phyloP scores from a whole-genome alignment of 92 coral and sea anemone species.

The Umimayanthus chanpuru region DNA sequence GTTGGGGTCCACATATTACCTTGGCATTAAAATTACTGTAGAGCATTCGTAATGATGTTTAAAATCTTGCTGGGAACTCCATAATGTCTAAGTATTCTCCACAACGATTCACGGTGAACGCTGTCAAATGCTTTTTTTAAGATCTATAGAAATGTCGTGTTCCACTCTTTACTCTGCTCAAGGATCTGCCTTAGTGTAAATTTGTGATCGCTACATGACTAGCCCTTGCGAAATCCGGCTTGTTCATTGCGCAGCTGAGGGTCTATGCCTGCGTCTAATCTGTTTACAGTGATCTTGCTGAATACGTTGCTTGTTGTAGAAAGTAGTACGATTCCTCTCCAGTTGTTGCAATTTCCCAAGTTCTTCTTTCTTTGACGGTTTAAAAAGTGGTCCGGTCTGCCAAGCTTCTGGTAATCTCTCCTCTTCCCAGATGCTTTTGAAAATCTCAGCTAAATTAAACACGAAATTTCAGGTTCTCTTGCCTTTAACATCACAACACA shows the following conservation, averaged over 20 bases:
- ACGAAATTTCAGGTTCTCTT: too few relatives aligned
- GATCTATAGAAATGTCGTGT: neutral
- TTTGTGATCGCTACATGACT: constrained; percentile 13
- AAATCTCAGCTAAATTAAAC: too few relatives aligned
- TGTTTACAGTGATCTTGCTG: constrained; percentile 11
- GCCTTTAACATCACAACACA: too few relatives aligned
- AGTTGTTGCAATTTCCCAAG: neutral
- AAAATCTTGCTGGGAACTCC: constrained; percentile 9
- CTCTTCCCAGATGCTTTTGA: too few relatives aligned
- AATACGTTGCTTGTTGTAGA: neutral
- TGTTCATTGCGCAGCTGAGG: constrained; percentile 13
- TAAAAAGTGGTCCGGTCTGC: neutral
- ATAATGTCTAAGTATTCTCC: constrained; percentile 8
- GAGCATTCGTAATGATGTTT: neutral
- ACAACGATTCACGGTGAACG: constrained; percentile 5
- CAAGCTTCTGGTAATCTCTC: too few relatives aligned
- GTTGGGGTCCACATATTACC: constrained; percentile 9
- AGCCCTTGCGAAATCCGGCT: constrained; percentile 13
- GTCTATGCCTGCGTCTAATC: constrained; percentile 11
- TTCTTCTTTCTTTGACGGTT: constrained; percentile 13
- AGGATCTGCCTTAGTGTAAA: constrained; percentile 11
- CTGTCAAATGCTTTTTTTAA: neutral
- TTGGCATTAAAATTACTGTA: neutral
- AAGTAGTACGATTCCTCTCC: constrained; percentile 9
- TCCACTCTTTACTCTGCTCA: constrained; percentile 3